Evolutionary conservation across 1,140 invertebrate species (phyloP).

Genomic region (Chironomus tepperi): DNA sequence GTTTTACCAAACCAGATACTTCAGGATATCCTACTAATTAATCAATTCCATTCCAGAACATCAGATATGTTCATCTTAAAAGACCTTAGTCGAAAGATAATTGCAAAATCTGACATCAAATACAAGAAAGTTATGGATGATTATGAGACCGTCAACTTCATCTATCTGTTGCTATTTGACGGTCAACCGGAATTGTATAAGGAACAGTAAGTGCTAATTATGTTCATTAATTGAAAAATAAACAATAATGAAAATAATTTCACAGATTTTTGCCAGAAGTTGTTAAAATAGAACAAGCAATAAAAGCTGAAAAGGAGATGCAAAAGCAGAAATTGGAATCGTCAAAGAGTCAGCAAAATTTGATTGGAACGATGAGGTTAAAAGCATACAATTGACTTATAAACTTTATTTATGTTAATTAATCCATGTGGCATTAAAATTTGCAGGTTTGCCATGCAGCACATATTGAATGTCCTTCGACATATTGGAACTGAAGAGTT

Average conservation of each 20-base stretch:
- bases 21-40: no score
- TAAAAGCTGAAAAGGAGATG: background rate
- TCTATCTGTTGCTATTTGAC: background rate
- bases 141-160: no score
- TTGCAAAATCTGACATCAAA: no score
- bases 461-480: slow-evolving; percentile 33
- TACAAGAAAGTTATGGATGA: no score
- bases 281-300: background rate
- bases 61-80: no score
- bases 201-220: background rate
- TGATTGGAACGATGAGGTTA: background rate
- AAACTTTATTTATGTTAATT: background rate
- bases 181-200: background rate
- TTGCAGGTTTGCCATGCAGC: slow-evolving; percentile 33
- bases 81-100: no score
- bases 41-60: no score
- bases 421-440: background rate
- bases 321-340: background rate
- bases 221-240: no score
- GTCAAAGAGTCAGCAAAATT: background rate
- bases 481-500: slow-evolving; percentile 33
- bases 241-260: no score
- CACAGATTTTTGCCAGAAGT: background rate
- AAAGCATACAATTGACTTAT: no score
- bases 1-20: no score